Percentiles rank a stretch among this genome's conserved stretches.
These are phyloP conservation scores for Nymphalis polychloros DNA, from an alignment of 2,888 invertebrate genomes.

Conservation along the genomic window DNA sequence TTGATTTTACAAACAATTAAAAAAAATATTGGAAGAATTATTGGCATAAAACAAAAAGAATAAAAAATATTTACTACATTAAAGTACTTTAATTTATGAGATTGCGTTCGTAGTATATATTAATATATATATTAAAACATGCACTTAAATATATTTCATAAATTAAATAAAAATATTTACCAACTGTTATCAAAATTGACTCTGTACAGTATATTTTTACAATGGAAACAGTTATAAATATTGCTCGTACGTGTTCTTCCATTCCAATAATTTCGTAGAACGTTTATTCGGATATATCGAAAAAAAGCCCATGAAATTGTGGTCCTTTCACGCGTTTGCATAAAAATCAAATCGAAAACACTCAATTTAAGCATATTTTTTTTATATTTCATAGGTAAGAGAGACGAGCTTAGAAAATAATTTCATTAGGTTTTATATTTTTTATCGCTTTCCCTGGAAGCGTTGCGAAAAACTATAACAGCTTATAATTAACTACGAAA, in stretches of 20 bases:
- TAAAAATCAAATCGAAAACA: background rate
- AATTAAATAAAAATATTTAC: constrained; percentile 6
- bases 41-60: too few relatives aligned
- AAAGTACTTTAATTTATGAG: too few relatives aligned
- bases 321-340: constrained; percentile 11
- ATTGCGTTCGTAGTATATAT: too few relatives aligned
- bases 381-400: background rate
- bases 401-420: background rate
- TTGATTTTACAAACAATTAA: too few relatives aligned
- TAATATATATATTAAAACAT: too few relatives aligned
- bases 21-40: too few relatives aligned
- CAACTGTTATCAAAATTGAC: constrained; percentile 10
- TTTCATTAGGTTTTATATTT: background rate
- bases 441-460: too few relatives aligned
- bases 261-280: constrained; percentile 25
- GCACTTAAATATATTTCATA: background rate
- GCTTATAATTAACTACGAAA: too few relatives aligned
- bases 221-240: constrained; percentile 21
- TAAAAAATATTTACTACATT: too few relatives aligned
- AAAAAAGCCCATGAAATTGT: constrained; percentile 13
- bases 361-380: constrained; percentile 8
- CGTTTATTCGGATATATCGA: constrained; percentile 23
- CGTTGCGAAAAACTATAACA: too few relatives aligned
- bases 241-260: constrained; percentile 17
- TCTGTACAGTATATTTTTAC: constrained; percentile 16